Evolutionary conservation across 1,140 invertebrate genomes (phyloP).

Genomic region (Cyphomyrmex costatus): DNA sequence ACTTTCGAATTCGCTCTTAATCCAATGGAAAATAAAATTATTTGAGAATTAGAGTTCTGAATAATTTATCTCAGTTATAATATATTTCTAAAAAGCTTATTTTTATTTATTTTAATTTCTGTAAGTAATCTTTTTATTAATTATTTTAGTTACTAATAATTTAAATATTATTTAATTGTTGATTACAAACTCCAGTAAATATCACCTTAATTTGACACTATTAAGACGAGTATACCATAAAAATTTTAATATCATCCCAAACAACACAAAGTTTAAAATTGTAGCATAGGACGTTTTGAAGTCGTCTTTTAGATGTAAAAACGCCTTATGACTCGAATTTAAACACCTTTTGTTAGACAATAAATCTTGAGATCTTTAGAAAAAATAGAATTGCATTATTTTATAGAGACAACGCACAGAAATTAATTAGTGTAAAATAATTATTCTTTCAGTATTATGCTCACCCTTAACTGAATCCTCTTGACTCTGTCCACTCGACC

Average conservation of each 20-base stretch:
- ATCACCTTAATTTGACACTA: background rate
- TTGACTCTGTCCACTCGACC: conserved; percentile 64
- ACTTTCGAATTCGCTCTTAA: background rate
- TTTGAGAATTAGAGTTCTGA: background rate
- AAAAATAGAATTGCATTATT: background rate
- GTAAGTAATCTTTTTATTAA: background rate
- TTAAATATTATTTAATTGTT: background rate
- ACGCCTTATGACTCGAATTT: no score
- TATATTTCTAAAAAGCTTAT: background rate
- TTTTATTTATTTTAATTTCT: conserved; percentile 20
- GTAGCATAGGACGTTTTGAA: no score
- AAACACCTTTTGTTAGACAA: no score
- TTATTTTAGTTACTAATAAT: background rate
- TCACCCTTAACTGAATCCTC: conserved; percentile 73
- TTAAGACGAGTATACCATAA: background rate
- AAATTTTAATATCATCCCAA: background rate
- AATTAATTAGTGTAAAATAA: background rate
- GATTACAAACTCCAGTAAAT: background rate
- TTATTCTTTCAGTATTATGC: background rate
- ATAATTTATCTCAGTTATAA: background rate
- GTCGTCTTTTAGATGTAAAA: no score
- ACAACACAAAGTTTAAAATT: no score
- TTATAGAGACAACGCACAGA: background rate
- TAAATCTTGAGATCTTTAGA: no score
- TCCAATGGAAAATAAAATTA: background rate